Conservation (phyloP, 2,113 vertebrate species). For the Corydoras sp. region DNA sequence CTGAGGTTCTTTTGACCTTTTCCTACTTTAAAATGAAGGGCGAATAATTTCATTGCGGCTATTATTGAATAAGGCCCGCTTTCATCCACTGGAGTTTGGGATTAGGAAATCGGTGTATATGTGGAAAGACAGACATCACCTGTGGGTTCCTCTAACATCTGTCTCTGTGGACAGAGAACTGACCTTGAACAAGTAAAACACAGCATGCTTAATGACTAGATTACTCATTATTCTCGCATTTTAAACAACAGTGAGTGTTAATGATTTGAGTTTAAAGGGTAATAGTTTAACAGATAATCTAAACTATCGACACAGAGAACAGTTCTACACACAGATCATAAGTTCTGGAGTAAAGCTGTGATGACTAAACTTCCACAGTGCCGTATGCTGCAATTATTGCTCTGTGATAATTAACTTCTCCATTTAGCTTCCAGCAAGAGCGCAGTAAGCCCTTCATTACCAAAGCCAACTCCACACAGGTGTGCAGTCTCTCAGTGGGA, state of each 20-base stretch:
- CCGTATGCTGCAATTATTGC: conserved; percentile 10
- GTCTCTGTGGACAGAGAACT: conserved; percentile 14
- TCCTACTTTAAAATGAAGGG: conserved; percentile 20
- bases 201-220: not conserved
- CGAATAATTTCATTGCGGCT: conserved; percentile 24
- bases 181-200: conserved; percentile 41
- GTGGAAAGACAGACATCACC: not conserved
- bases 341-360: not conserved
- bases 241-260: not conserved
- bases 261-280: not conserved
- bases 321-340: no score
- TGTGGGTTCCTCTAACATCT: conserved; percentile 5
- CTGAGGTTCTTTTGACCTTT: conserved; percentile 29
- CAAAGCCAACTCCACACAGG: conserved; percentile 24
- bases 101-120: conserved; percentile 13
- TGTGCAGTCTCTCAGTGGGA: not conserved
- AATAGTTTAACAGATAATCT: not conserved
- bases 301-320: not conserved
- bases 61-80: conserved; percentile 31
- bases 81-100: conserved; percentile 24
- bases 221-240: not conserved
- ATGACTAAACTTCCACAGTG: not conserved
- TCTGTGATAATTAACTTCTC: conserved; percentile 17
- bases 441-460: conserved; percentile 22
- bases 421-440: conserved; percentile 26